phyloP scores from a whole-genome alignment of 2,888 invertebrate species.

The Malthinus flaveolus region DNA sequence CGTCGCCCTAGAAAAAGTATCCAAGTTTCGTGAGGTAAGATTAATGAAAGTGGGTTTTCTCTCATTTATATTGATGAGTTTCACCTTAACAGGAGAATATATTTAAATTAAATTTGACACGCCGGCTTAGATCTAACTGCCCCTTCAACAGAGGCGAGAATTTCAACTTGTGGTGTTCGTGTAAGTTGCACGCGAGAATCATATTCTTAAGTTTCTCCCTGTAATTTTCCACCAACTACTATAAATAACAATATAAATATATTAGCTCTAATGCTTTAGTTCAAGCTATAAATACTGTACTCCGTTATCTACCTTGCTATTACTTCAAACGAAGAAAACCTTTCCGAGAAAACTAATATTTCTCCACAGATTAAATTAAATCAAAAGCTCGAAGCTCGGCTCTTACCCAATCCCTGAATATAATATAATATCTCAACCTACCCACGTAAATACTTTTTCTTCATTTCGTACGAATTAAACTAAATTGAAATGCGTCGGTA shows the following conservation, averaged over 20 bases:
- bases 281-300: slow-evolving; percentile 50
- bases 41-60: slow-evolving; percentile 36
- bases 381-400: slow-evolving; percentile 50
- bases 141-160: slow-evolving; percentile 32
- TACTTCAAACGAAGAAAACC: slow-evolving; percentile 48
- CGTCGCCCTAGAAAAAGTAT: slow-evolving; percentile 19
- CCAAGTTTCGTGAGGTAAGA: slow-evolving; percentile 28
- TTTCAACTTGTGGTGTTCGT: slow-evolving; percentile 39
- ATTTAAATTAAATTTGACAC: slow-evolving; percentile 37
- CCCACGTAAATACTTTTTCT: slow-evolving; percentile 52
- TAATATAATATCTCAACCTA: slow-evolving; percentile 50
- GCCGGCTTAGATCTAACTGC: slow-evolving; percentile 11
- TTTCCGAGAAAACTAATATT: slow-evolving; percentile 52
- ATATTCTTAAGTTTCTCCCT: slow-evolving; percentile 38
- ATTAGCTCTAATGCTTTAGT: slow-evolving; percentile 51
- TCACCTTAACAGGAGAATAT: slow-evolving; percentile 33
- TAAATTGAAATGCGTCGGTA: slow-evolving; percentile 55
- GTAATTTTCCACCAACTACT: slow-evolving; percentile 48
- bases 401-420: slow-evolving; percentile 46
- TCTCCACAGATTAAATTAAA: slow-evolving; percentile 56
- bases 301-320: slow-evolving; percentile 42
- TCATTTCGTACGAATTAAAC: slow-evolving; percentile 54
- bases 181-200: slow-evolving; percentile 37
- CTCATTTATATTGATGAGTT: slow-evolving; percentile 33
- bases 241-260: slow-evolving; percentile 54